A percentile compares a stretch with the other conserved stretches of the same genome.
Conservation (phyloP, 2,888 invertebrate genomes). For the Anagyrus pseudococci region DNA sequence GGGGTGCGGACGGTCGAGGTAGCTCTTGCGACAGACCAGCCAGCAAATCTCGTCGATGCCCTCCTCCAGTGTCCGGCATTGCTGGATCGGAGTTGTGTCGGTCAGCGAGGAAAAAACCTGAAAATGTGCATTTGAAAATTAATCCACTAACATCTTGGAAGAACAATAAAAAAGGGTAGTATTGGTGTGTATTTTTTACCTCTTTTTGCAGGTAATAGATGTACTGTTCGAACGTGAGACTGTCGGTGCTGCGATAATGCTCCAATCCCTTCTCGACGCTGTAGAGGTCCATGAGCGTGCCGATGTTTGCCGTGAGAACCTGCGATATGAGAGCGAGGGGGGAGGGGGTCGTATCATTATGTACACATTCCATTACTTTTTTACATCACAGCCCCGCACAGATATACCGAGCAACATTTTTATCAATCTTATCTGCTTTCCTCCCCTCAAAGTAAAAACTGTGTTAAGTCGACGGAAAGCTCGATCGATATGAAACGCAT, state of each 20-base stretch:
- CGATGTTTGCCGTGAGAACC: conserved; percentile 84
- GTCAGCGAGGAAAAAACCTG: conserved; percentile 61
- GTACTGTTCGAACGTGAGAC: conserved; percentile 77
- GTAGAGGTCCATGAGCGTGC: conserved; percentile 77
- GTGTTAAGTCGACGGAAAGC: no score
- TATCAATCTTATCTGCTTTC: no score
- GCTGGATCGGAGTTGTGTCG: conserved; percentile 54
- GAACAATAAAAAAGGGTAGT: background rate
- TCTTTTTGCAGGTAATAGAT: conserved; percentile 78
- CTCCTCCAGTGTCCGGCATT: conserved; percentile 54
- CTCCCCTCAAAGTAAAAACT: no score
- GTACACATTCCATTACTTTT: conserved; percentile 24
- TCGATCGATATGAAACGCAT: no score
- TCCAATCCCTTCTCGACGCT: conserved; percentile 82
- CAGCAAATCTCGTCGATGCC: conserved; percentile 71
- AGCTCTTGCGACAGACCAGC: conserved; percentile 76
- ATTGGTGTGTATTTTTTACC: conserved; percentile 57
- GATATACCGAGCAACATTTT: no score
- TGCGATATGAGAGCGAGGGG: conserved; percentile 52
- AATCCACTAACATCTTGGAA: background rate
- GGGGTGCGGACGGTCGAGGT: conserved; percentile 68
- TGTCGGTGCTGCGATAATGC: conserved; percentile 74
- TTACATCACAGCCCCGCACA: no score
- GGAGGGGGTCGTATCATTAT: conserved; percentile 24
- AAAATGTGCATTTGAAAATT: conserved; percentile 16